Evolutionary conservation across 2,113 vertebrate species (phyloP).

Genomic region (Archocentrus centrarchus): DNA sequence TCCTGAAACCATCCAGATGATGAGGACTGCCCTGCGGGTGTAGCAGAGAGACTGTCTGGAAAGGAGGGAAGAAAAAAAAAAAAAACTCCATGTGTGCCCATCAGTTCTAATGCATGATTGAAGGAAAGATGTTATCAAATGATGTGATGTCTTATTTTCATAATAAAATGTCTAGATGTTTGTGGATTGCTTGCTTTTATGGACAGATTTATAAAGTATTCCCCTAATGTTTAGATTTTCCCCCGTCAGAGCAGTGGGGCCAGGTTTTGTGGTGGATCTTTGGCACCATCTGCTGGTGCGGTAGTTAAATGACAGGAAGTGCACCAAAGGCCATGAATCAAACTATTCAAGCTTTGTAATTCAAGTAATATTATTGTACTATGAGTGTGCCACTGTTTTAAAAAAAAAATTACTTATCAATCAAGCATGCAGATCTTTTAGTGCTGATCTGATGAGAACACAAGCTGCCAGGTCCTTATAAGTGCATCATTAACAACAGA

Average conservation of each 20-base stretch:
- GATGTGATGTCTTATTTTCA: constrained; percentile 82
- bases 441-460: background rate
- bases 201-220: background rate
- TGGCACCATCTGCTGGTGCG: constrained; percentile 41
- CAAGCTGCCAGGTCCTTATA: constrained; percentile 31
- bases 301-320: background rate
- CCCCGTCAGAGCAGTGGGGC: background rate
- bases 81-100: constrained; percentile 48
- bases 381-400: background rate
- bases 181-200: constrained; percentile 23
- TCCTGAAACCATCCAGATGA: constrained; percentile 37
- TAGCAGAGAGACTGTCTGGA: constrained; percentile 52
- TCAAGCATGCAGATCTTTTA: background rate
- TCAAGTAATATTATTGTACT: background rate
- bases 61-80: background rate
- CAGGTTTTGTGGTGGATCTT: background rate
- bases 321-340: background rate
- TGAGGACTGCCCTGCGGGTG: constrained; percentile 41
- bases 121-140: constrained; percentile 75
- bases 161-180: constrained; percentile 80
- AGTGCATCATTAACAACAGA: constrained; percentile 15
- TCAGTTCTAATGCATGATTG: constrained; percentile 72
- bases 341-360: background rate
- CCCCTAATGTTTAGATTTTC: background rate
- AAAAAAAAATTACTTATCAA: background rate